Conservation (phyloP, 2,797 vertebrate genomes). For the Pampus argenteus region DNA sequence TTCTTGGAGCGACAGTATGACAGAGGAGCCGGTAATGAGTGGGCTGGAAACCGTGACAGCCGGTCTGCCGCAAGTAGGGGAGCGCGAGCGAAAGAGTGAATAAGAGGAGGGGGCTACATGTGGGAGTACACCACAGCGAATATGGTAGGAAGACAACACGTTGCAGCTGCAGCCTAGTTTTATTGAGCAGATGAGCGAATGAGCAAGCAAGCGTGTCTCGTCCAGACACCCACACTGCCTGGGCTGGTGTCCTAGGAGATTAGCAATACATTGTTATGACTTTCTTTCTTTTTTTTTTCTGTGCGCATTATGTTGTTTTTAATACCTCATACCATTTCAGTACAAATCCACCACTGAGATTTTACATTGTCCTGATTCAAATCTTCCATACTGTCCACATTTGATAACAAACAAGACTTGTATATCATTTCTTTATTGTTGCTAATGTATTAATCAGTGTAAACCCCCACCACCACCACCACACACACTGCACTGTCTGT, state of each 20-base stretch:
- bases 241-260: conserved; percentile 70
- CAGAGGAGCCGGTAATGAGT: conserved; percentile 58
- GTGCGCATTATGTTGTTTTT: conserved; percentile 44
- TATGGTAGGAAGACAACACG: conserved; percentile 63
- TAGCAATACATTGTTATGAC: conserved; percentile 59
- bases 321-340: conserved; percentile 22
- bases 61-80: conserved; percentile 57
- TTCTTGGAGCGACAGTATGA: conserved; percentile 58
- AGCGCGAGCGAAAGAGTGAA: conserved; percentile 45
- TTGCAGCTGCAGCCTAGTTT: conserved; percentile 62
- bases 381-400: background rate
- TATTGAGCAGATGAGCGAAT: conserved; percentile 71
- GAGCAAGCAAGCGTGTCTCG: conserved; percentile 68
- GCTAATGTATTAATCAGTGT: background rate
- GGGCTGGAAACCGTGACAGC: conserved; percentile 74
- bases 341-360: background rate
- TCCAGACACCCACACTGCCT: conserved; percentile 79
- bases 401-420: conserved; percentile 6
- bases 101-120: conserved; percentile 62
- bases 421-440: background rate
- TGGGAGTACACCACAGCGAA: conserved; percentile 64
- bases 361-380: conserved; percentile 2
- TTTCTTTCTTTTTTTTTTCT: conserved; percentile 35
- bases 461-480: no score
- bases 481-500: conserved; percentile 40